Percentiles rank a stretch among this genome's conserved stretches.
Evolutionary conservation across 1,140 invertebrate genomes (phyloP).

Genomic region (Eriosoma lanigerum): DNA sequence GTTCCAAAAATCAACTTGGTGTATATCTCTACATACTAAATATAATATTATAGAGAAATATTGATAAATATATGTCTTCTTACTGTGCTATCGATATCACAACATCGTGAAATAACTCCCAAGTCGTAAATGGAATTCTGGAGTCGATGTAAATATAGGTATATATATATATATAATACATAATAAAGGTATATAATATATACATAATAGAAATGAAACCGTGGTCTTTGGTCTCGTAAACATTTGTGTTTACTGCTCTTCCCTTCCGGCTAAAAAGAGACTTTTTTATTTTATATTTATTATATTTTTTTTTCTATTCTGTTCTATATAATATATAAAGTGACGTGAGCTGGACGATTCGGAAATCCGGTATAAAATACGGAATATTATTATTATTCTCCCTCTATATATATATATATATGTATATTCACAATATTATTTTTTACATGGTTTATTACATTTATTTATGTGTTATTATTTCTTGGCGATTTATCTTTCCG

Average conservation of each 20-base stretch:
- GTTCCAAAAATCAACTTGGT: no score
- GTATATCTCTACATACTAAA: no score
- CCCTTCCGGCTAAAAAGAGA: background rate
- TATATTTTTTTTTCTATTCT: background rate
- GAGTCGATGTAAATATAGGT: no score
- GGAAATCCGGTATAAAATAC: conserved; percentile 28
- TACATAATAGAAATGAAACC: background rate
- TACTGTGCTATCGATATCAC: no score
- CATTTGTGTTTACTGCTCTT: conserved; percentile 22
- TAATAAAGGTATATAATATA: no score
- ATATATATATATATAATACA: no score
- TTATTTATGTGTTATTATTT: background rate
- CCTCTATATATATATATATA: background rate
- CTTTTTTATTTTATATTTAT: background rate
- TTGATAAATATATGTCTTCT: no score
- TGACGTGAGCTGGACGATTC: background rate
- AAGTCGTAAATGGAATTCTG: no score
- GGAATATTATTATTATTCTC: conserved; percentile 11
- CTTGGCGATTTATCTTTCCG: background rate
- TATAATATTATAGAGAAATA: no score
- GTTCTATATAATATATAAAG: background rate
- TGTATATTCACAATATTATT: background rate
- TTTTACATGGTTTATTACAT: background rate
- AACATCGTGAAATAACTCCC: no score
- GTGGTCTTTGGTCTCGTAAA: conserved; percentile 21